Percentiles rank a stretch among this genome's conserved stretches.
Conservation (phyloP, 2,888 invertebrate species). For the Synergus japonicus region DNA sequence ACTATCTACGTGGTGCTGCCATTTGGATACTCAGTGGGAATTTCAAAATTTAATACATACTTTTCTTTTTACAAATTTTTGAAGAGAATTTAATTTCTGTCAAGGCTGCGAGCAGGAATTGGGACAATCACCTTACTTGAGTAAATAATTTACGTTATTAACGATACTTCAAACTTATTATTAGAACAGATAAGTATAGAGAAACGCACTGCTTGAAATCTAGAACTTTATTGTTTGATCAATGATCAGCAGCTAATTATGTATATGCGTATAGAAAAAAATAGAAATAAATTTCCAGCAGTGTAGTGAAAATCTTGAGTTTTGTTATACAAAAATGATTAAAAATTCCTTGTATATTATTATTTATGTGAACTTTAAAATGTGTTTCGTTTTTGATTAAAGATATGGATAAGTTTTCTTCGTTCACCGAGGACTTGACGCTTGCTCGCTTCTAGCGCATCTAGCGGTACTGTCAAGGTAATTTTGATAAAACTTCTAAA, state of each 20-base stretch:
- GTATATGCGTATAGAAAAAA: too few relatives aligned
- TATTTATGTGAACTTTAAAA: neutral
- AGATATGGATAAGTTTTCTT: constrained; percentile 76
- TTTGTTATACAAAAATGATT: neutral
- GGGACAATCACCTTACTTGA: neutral
- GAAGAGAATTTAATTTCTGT: too few relatives aligned
- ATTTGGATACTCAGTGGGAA: too few relatives aligned
- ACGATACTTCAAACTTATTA: neutral
- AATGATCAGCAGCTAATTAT: too few relatives aligned
- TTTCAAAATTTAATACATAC: too few relatives aligned
- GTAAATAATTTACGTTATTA: neutral
- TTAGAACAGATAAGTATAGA: neutral
- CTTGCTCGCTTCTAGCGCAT: constrained; percentile 77
- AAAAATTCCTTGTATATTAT: neutral
- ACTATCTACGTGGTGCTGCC: too few relatives aligned
- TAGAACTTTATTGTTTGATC: neutral
- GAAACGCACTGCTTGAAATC: constrained; percentile 3
- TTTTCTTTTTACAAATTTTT: too few relatives aligned
- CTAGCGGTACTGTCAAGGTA: constrained; percentile 78
- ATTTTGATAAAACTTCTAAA: constrained; percentile 46
- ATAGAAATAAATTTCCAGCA: neutral
- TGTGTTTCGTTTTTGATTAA: constrained; percentile 63
- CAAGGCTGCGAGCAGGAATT: too few relatives aligned
- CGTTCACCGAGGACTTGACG: constrained; percentile 76
- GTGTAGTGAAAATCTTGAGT: neutral